Percentiles rank a stretch among this genome's conserved stretches.
Evolutionary conservation across 2,888 invertebrate species (phyloP).

Genomic region (Pollenia angustigena): DNA sequence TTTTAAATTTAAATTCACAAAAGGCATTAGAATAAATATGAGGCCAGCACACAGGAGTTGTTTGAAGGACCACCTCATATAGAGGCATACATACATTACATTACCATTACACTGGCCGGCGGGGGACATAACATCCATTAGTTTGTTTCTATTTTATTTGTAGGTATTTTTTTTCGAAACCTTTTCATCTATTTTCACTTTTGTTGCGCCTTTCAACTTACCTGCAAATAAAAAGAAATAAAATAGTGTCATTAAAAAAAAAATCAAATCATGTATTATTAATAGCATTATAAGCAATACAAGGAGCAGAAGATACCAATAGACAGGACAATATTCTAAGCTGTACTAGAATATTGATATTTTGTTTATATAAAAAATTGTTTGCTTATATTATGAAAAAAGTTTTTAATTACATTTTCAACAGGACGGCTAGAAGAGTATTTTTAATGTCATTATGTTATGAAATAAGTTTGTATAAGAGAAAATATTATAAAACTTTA

Average conservation of each 20-base stretch:
- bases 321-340: background rate
- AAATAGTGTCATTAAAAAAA: slow-evolving; percentile 43
- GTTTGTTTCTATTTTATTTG: slow-evolving; percentile 2
- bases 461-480: too few species aligned
- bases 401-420: background rate
- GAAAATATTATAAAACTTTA: too few species aligned
- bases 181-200: background rate
- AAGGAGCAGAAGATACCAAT: background rate
- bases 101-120: background rate
- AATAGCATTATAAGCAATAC: slow-evolving; percentile 41
- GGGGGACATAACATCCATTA: slow-evolving; percentile 41
- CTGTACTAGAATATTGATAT: slow-evolving; percentile 1
- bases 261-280: slow-evolving; percentile 19
- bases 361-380: background rate
- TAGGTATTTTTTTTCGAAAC: background rate
- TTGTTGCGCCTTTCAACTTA: slow-evolving; percentile 41
- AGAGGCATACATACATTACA: slow-evolving; percentile 22
- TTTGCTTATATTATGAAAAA: background rate
- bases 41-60: slow-evolving; percentile 16
- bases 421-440: background rate
- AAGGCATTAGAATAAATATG: slow-evolving; percentile 9
- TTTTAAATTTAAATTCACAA: slow-evolving; percentile 11
- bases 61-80: background rate
- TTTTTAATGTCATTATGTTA: too few species aligned
- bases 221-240: slow-evolving; percentile 43